Evolutionary conservation across 2,888 invertebrate species (phyloP).

Genomic region (Euplagia quadripunctaria): DNA sequence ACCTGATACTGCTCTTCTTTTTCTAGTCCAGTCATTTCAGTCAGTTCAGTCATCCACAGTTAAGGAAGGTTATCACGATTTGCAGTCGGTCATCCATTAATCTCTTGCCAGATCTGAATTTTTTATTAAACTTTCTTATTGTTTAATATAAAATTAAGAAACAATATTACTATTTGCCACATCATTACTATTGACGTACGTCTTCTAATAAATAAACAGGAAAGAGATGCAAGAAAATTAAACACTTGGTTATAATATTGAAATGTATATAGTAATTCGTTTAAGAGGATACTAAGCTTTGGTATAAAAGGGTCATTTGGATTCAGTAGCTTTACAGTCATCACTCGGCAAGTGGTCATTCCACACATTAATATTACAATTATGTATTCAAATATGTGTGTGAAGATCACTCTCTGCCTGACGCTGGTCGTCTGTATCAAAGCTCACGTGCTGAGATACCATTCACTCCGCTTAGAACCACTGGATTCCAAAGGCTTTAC

Average conservation of each 20-base stretch:
- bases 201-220: slow-evolving; percentile 3
- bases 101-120: background rate
- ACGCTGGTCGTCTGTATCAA: slow-evolving; percentile 34
- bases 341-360: slow-evolving; percentile 22
- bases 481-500: slow-evolving; percentile 28
- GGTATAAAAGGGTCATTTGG: slow-evolving; percentile 14
- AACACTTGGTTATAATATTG: background rate
- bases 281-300: background rate
- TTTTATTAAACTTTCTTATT: background rate
- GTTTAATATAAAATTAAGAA: background rate
- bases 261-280: background rate
- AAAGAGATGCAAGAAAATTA: background rate
- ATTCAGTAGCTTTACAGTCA: slow-evolving; percentile 4
- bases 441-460: slow-evolving; percentile 30
- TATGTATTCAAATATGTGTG: slow-evolving; percentile 51
- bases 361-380: slow-evolving; percentile 44
- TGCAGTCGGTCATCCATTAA: background rate
- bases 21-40: too few species aligned
- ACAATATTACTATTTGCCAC: background rate
- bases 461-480: slow-evolving; percentile 31
- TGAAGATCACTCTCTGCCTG: slow-evolving; percentile 43
- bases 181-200: background rate
- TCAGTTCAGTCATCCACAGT: too few species aligned
- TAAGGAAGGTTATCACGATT: too few species aligned
- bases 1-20: too few species aligned